Base-by-base conservation (phyloP, 2,888 invertebrate species). In the Acleris cristana region DNA sequence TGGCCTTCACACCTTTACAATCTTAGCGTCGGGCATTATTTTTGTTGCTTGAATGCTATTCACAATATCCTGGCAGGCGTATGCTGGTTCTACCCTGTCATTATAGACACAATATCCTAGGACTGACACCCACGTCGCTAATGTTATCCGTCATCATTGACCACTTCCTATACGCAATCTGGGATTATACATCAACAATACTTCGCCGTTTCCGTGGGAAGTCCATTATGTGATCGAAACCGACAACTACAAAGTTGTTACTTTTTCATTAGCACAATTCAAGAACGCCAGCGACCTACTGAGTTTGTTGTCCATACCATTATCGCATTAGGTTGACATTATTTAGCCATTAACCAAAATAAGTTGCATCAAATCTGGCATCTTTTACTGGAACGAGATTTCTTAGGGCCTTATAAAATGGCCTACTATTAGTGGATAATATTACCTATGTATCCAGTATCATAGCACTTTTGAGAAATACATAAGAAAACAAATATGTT, bases 191-290 rank as follows among this genome's bases (percentile, higher is more conserved):
- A 73, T 74, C 75, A 76, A 81, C 83, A 86, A 83, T 84, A 77
- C 77, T 71, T 71, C 69, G 76, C 76, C 45, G 76, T 80, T 81
- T 86, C 84, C 88, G 86, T 89, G 89, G 83, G 89, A 89, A 89
- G 77, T 79, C 71, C 76, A 78, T 67, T 77, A 82, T 74, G 71
- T 71, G 63, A 73, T 73, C 70, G 70, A 69, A 70, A 68, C 69
- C 52, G 54, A 56, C 45, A 70, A 60, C 55, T 70, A 65, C 68
- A 67, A 58, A 63, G 67, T 67, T 67, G 63, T 67, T 66, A 66
- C 56, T 66, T 63, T 63, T 67, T 67, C 67, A 54, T 67, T 67
- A 67, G 67, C 67, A 63, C 67, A 63, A 57, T 67, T 67, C 53
- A 63, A 63, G 67, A 63, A 51, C 54, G 56, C 53, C 44, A 19